phyloP scores from a whole-genome alignment of 2,888 invertebrate genomes.

The Corythucha ciliata region DNA sequence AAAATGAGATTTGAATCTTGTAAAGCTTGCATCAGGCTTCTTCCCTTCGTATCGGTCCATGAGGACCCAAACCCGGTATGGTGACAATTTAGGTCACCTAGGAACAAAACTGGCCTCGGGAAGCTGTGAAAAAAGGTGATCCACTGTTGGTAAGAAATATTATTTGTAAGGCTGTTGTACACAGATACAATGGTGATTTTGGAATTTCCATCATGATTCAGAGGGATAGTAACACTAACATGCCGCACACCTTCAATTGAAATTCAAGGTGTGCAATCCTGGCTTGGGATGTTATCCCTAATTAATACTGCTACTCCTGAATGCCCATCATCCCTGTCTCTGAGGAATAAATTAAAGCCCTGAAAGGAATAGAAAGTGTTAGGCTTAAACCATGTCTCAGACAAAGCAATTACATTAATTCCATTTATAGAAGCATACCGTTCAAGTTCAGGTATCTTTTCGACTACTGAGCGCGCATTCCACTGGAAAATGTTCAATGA shows the following conservation, averaged over 20 bases:
- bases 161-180: too few species aligned
- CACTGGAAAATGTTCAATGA: constrained; percentile 2
- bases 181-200: too few species aligned
- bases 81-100: constrained; percentile 13
- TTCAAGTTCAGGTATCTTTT: constrained; percentile 1
- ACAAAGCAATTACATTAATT: background rate
- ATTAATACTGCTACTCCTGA: background rate
- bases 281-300: background rate
- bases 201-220: too few species aligned
- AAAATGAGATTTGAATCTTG: background rate
- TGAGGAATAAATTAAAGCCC: background rate
- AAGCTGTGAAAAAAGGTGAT: too few species aligned
- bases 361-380: background rate
- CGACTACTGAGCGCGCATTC: constrained; percentile 3
- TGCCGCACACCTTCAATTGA: too few species aligned
- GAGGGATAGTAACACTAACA: too few species aligned
- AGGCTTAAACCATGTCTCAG: constrained; percentile 5
- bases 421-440: background rate
- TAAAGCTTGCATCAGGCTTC: background rate
- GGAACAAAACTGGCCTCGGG: too few species aligned
- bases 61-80: background rate
- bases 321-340: background rate
- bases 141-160: too few species aligned
- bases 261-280: too few species aligned
- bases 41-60: background rate